phyloP scores from a whole-genome alignment of 2,888 invertebrate species.

The Lasioglossum malachurum region DNA sequence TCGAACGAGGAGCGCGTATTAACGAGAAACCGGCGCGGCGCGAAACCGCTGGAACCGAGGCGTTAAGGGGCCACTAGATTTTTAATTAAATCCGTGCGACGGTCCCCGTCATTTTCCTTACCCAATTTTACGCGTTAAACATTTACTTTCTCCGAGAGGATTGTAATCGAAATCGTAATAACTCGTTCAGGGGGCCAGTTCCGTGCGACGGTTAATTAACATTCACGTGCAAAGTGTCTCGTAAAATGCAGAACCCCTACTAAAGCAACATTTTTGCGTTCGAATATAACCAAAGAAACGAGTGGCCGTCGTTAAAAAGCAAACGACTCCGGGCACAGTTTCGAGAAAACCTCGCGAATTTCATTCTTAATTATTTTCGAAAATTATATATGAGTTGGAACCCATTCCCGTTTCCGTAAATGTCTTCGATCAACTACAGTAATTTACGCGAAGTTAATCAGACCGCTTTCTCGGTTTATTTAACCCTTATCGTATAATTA shows the following conservation, averaged over 20 bases:
- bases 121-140: slow-evolving; percentile 8
- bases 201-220: background rate
- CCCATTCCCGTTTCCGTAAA: background rate
- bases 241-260: background rate
- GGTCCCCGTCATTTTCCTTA: slow-evolving; percentile 12
- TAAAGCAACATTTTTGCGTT: background rate
- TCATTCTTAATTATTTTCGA: background rate
- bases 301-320: background rate
- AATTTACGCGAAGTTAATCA: background rate
- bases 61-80: slow-evolving; percentile 17
- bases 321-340: background rate
- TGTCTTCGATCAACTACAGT: background rate
- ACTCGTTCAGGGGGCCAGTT: slow-evolving; percentile 1
- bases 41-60: slow-evolving; percentile 8
- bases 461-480: background rate
- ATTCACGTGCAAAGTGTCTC: background rate
- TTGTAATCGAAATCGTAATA: background rate
- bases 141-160: slow-evolving; percentile 1
- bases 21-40: background rate
- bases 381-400: background rate
- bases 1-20: slow-evolving; percentile 14
- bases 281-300: background rate
- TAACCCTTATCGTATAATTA: no score
- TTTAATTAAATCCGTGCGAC: slow-evolving; percentile 43
- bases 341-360: background rate